Percentiles rank a stretch among this genome's conserved stretches.
These are phyloP conservation scores for Belgica antarctica DNA, from an alignment of 2,888 invertebrate species.

Conservation along the genomic window DNA sequence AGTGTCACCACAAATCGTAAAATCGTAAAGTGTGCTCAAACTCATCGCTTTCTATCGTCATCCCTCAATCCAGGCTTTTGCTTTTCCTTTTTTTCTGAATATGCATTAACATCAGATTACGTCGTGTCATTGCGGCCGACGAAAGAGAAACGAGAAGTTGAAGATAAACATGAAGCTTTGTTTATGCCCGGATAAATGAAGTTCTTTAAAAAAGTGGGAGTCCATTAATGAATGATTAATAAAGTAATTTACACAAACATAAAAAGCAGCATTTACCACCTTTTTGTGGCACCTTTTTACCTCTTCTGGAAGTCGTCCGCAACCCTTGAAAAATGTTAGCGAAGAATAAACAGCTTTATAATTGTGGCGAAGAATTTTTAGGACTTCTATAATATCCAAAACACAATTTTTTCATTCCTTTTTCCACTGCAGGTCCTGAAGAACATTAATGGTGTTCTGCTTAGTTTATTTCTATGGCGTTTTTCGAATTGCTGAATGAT, in stretches of 20 bases:
- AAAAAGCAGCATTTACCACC: background rate
- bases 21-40: constrained; percentile 34
- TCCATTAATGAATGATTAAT: constrained; percentile 19
- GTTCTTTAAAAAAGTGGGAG: constrained; percentile 9
- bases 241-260: constrained; percentile 14
- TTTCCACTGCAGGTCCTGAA: background rate
- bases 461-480: constrained; percentile 3
- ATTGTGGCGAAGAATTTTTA: background rate
- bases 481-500: background rate
- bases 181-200: background rate
- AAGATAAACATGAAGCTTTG: background rate
- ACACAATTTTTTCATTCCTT: background rate
- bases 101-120: background rate
- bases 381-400: background rate
- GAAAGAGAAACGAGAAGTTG: background rate
- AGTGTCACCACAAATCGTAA: constrained; percentile 39
- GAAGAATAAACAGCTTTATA: background rate
- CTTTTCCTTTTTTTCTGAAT: constrained; percentile 1
- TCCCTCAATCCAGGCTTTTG: background rate
- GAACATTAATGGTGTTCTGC: constrained; percentile 2
- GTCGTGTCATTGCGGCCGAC: background rate
- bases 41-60: background rate
- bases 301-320: background rate
- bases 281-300: background rate
- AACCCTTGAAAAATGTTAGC: background rate